Conservation (phyloP, 2,888 invertebrate species). For the Gari tellinella region DNA sequence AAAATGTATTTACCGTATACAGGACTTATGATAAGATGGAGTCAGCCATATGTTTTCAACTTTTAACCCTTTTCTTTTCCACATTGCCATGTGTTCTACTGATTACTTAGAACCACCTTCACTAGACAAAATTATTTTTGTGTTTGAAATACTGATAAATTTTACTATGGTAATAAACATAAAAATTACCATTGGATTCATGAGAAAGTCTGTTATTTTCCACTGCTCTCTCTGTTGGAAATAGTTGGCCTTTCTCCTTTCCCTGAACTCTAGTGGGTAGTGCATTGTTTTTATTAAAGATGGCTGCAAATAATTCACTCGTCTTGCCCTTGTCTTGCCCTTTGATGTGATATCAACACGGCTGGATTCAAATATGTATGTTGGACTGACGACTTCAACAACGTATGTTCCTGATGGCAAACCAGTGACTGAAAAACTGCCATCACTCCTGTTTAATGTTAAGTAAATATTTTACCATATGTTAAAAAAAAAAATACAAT, state of each 20-base stretch:
- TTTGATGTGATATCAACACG: conserved; percentile 98
- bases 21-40: too few species aligned
- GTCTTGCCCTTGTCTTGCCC: conserved; percentile 97
- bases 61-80: too few species aligned
- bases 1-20: too few species aligned
- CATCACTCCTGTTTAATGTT: conserved; percentile 94
- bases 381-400: conserved; percentile 95
- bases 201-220: conserved; percentile 97
- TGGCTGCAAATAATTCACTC: conserved; percentile 97
- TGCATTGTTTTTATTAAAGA: conserved; percentile 91
- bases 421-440: conserved; percentile 94
- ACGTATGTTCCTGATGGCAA: conserved; percentile 90
- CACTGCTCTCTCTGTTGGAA: conserved; percentile 98
- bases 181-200: conserved; percentile 94
- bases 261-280: conserved; percentile 96
- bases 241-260: conserved; percentile 88
- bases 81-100: too few species aligned
- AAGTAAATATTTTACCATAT: too few species aligned
- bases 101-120: too few species aligned
- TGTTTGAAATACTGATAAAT: neutral
- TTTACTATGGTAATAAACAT: too few species aligned
- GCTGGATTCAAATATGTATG: conserved; percentile 96
- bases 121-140: neutral
- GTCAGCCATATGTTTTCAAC: too few species aligned
- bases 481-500: too few species aligned